Percentiles rank a stretch among this genome's conserved stretches.
phyloP scores from a whole-genome alignment of 2,113 vertebrate species.

The Corythaixoides concolor region DNA sequence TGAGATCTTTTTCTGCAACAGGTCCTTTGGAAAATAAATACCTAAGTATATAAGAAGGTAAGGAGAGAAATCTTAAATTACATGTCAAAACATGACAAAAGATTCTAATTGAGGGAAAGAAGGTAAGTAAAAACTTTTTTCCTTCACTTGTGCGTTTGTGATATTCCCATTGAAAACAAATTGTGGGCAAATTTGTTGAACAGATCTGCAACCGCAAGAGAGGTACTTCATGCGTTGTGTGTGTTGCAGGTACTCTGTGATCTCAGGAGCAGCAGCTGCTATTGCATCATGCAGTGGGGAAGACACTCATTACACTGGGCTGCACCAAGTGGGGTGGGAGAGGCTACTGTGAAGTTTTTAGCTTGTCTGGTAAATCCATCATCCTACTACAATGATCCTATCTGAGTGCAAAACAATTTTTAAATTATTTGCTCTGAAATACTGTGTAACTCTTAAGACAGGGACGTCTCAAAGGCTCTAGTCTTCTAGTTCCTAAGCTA shows the following conservation, averaged over 20 bases:
- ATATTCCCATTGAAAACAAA: not conserved
- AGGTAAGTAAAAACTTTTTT: constrained; percentile 68
- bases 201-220: not conserved
- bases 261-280: not conserved
- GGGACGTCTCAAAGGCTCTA: not conserved
- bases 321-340: not conserved
- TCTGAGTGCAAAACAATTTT: not conserved
- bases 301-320: fast-evolving
- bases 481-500: not conserved
- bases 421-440: not conserved
- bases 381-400: not conserved
- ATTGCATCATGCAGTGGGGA: fast-evolving
- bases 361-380: not conserved
- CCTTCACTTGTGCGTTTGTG: not conserved
- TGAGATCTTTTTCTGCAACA: constrained; percentile 29
- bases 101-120: not conserved
- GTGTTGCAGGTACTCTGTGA: not conserved
- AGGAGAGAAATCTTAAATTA: not conserved
- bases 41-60: not conserved
- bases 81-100: not conserved
- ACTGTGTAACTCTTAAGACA: not conserved
- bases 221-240: fast-evolving
- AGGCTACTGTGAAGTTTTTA: not conserved
- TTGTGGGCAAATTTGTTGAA: not conserved
- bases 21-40: constrained; percentile 25